A percentile compares a stretch with the other conserved stretches of the same genome.
These are phyloP conservation scores for Pyrgilauda ruficollis DNA, from an alignment of 2,113 vertebrate genomes.

Conservation along the genomic window DNA sequence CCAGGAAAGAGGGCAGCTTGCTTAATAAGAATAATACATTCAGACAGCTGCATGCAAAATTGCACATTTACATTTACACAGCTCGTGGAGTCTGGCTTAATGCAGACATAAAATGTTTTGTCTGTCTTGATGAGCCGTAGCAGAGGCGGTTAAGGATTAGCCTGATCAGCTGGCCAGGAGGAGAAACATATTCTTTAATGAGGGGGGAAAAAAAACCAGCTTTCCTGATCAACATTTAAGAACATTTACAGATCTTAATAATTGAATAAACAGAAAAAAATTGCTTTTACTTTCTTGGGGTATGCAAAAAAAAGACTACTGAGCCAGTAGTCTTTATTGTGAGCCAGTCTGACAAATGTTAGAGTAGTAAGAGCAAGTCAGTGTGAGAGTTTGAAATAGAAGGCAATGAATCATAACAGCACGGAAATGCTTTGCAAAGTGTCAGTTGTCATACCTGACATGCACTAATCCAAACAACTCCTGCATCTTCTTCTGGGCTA, in stretches of 20 bases:
- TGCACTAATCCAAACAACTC: not conserved
- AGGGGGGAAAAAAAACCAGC: not conserved
- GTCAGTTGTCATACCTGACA: not conserved
- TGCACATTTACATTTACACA: not conserved
- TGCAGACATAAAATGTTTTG: not conserved
- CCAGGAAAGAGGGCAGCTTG: not conserved
- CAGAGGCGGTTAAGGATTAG: not conserved
- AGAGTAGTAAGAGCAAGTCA: not conserved
- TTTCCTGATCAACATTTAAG: not conserved
- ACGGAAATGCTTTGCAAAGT: not conserved
- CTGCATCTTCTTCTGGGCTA: not conserved
- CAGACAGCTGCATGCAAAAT: not conserved
- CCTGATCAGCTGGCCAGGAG: not conserved
- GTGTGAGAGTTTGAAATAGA: not conserved
- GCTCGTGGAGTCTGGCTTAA: not conserved
- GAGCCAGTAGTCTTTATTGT: not conserved
- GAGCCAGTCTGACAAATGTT: not conserved
- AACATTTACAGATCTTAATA: not conserved
- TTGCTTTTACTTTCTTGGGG: not conserved
- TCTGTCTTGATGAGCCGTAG: not conserved
- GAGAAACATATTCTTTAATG: not conserved
- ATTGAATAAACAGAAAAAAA: not conserved
- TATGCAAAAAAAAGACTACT: not conserved
- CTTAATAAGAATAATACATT: not conserved
- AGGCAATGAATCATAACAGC: not conserved